phyloP scores from a whole-genome alignment of 2,888 invertebrate species.

The Synergus japonicus region DNA sequence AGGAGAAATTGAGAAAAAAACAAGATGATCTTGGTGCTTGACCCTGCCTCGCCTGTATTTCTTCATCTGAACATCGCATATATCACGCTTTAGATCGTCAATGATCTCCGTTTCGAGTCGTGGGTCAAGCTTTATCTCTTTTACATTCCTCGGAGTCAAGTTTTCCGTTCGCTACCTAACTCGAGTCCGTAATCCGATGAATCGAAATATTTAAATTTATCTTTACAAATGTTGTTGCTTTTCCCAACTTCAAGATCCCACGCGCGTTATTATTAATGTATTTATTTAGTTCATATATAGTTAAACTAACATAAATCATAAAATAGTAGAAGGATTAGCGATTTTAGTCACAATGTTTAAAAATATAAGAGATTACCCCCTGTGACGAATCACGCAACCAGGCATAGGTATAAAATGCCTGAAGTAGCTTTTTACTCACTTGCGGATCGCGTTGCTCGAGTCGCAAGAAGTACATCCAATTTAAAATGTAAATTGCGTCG shows the following conservation, averaged over 20 bases:
- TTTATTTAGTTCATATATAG: neutral
- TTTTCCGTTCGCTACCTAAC: constrained; percentile 8
- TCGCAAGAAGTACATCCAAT: constrained; percentile 70
- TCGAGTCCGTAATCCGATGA: constrained; percentile 6
- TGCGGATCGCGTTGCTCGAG: constrained; percentile 13
- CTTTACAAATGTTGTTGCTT: constrained; percentile 1
- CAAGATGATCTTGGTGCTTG: constrained; percentile 33
- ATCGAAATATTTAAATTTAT: constrained; percentile 16
- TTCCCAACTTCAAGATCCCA: neutral
- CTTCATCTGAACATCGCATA: constrained; percentile 36
- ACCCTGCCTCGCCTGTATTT: constrained; percentile 14
- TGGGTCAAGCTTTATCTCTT: neutral
- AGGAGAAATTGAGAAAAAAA: constrained; percentile 22
- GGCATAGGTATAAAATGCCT: neutral
- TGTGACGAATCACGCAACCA: neutral
- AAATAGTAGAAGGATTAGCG: neutral
- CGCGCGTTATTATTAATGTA: neutral
- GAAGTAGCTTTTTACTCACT: constrained; percentile 24
- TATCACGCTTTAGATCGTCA: constrained; percentile 32
- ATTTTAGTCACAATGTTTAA: neutral
- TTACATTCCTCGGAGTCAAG: constrained; percentile 2
- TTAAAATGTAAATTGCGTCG: constrained; percentile 74
- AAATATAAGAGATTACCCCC: constrained; percentile 6
- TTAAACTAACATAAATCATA: neutral
- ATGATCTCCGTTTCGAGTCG: constrained; percentile 17